Evolutionary conservation across 2,113 vertebrate species (phyloP), one percentile per base, ranked within the genome.

Genomic region (Perca fluviatilis): DNA sequence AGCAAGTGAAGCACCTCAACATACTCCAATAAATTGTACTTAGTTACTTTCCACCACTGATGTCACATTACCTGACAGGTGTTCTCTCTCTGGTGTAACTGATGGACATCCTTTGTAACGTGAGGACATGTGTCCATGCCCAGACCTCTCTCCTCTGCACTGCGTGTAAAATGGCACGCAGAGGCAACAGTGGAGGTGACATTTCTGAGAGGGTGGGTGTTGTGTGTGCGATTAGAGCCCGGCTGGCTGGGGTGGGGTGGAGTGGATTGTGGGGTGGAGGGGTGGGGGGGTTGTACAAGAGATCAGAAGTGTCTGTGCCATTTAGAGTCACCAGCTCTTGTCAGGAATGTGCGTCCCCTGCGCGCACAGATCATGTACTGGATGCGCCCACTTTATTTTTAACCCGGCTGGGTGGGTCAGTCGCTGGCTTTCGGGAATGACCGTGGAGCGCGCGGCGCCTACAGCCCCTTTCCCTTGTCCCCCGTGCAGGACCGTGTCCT

Each of bases 321-420:
- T 95, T 95, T 95, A 93, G 87, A 96, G 94, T 88, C 95, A 93
- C 80, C 92, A 76, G 82, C 90, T 89, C 84, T 82, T 67, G 89
- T 82, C 82, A 92, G 94, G 95, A 96, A 96, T 96, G 94, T 90
- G 49, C 87, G 88, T 91, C 87, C 91, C 84, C 86, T 70, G 82
- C 91, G 87, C 89, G 72, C 81, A 67, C 62, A 87, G 88, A 89
- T 92, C 91, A 90, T 85, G 91, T 80, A 88, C 93, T 90, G 82
- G 81, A 91, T 92, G 87, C 83, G 68, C 86, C 86, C 81, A 68
- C 86, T 90, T 95, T 96, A 95, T 95, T 96, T 96, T 95, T 96
- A 95, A 95, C 94, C 87, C 91, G 63, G 69, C 90, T 74, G 95
- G 95, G 95, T 88, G 95, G 95, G 94, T 92, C 93, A 86, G 47